Evolutionary conservation across 2,888 invertebrate species (phyloP).

Genomic region (Teinopalpus imperialis): DNA sequence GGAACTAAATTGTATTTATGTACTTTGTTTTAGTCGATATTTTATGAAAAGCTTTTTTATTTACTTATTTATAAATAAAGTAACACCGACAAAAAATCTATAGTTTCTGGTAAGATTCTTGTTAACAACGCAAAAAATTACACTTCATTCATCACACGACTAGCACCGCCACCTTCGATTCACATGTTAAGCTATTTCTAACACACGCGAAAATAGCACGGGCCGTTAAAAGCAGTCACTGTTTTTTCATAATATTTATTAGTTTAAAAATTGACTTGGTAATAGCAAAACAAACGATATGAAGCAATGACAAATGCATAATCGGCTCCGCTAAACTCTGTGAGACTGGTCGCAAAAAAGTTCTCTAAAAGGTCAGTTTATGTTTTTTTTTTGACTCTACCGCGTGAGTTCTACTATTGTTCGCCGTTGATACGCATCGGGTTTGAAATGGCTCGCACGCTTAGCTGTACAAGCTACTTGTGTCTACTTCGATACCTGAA

Average conservation of each 20-base stretch:
- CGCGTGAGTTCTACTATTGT: slow-evolving; percentile 47
- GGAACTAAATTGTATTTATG: too few species aligned
- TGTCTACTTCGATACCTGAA: slow-evolving; percentile 19
- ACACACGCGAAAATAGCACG: slow-evolving; percentile 12
- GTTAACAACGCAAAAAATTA: too few species aligned
- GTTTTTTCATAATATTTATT: slow-evolving; percentile 3
- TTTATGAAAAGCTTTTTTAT: too few species aligned
- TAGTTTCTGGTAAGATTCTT: too few species aligned
- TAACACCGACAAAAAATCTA: too few species aligned
- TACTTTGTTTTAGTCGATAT: too few species aligned
- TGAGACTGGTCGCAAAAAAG: slow-evolving; percentile 26
- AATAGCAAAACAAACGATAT: slow-evolving; percentile 12
- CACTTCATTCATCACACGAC: slow-evolving; percentile 4
- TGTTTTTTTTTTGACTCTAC: slow-evolving; percentile 43
- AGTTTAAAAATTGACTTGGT: slow-evolving; percentile 6
- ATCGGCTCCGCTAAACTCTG: slow-evolving; percentile 27
- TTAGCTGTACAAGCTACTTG: slow-evolving; percentile 34
- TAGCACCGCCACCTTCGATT: slow-evolving; percentile 3
- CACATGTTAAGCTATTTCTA: slow-evolving; percentile 19
- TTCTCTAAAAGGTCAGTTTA: slow-evolving; percentile 30
- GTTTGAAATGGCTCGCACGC: slow-evolving; percentile 48
- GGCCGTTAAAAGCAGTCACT: background rate
- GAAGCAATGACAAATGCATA: slow-evolving; percentile 28
- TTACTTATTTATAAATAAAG: too few species aligned
- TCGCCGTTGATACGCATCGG: slow-evolving; percentile 51